A percentile compares a stretch with the other conserved stretches of the same genome.
These are phyloP conservation scores for Tinamus major DNA, from an alignment of 2,797 vertebrate genomes.

Conservation along the genomic window DNA sequence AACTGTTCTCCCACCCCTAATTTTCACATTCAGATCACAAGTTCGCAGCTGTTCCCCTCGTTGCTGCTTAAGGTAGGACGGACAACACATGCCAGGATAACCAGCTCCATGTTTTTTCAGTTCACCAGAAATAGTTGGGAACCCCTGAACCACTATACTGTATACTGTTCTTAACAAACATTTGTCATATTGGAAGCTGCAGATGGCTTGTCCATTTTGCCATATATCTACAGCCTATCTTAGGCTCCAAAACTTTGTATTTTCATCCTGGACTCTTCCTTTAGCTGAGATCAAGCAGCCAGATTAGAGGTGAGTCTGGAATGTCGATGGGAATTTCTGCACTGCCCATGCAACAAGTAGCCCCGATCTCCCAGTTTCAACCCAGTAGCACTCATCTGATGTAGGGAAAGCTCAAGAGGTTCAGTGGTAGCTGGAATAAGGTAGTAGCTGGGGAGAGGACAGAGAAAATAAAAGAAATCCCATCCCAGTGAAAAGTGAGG, in stretches of 20 bases:
- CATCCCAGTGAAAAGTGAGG: neutral
- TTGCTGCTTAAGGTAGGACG: neutral
- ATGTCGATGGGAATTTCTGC: neutral
- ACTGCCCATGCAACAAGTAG: neutral
- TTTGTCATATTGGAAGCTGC: neutral
- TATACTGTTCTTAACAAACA: neutral
- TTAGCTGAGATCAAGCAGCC: neutral
- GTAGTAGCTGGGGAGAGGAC: neutral
- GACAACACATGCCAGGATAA: neutral
- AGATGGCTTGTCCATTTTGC: neutral
- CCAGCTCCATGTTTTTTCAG: neutral
- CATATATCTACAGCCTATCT: neutral
- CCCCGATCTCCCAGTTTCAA: neutral
- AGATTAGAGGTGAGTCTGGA: neutral
- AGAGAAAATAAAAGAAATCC: neutral
- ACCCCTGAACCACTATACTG: no score
- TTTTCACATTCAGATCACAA: neutral
- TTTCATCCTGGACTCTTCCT: neutral
- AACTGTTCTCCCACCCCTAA: neutral
- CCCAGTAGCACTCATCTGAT: neutral
- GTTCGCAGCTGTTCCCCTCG: neutral
- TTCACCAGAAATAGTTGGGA: no score
- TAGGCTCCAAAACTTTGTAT: neutral
- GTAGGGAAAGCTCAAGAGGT: neutral
- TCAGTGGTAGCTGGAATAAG: neutral